Evolutionary conservation across 2,888 invertebrate species (phyloP).

Genomic region (Diarsia rubi): DNA sequence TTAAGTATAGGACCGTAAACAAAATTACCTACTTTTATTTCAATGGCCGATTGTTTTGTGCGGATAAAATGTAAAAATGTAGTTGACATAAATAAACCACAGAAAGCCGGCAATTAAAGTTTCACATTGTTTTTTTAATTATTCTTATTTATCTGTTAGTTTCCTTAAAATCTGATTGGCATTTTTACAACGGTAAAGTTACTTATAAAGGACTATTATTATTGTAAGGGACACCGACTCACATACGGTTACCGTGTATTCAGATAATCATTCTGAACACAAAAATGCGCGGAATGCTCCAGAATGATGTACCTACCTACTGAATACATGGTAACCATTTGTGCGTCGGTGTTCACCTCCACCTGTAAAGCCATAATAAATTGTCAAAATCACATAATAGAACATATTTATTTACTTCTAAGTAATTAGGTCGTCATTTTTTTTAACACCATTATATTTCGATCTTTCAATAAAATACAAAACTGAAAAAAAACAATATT

Average conservation of each 20-base stretch:
- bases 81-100: not conserved
- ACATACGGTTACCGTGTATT: not conserved
- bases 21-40: conserved; percentile 11
- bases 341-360: not conserved
- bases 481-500: not conserved
- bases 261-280: not conserved
- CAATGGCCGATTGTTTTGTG: conserved; percentile 5
- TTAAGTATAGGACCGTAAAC: conserved; percentile 43
- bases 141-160: not conserved
- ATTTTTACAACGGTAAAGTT: not conserved
- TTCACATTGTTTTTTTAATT: not conserved
- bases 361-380: not conserved
- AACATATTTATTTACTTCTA: not conserved
- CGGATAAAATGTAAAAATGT: not conserved
- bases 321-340: not conserved
- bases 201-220: not conserved
- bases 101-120: not conserved
- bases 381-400: not conserved
- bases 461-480: not conserved
- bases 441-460: not conserved
- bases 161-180: not conserved
- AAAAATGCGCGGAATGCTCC: no score
- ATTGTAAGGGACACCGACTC: no score
- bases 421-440: not conserved
- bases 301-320: no score